Percentiles rank a stretch among this genome's conserved stretches.
These are phyloP conservation scores for Spicauda simplicius DNA, from an alignment of 2,888 invertebrate species.

Conservation along the genomic window DNA sequence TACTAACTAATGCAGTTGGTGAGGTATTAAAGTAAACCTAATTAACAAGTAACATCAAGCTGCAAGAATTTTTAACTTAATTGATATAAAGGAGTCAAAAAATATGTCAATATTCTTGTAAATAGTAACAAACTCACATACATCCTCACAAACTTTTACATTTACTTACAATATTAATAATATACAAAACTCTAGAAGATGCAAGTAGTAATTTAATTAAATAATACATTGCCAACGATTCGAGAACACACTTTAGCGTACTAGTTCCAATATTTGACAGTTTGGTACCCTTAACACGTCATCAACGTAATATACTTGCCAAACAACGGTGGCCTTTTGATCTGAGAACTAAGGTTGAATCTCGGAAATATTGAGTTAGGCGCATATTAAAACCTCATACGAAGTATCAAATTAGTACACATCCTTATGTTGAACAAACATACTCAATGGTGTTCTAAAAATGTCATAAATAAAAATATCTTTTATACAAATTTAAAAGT, in stretches of 20 bases:
- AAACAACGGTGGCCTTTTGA: slow-evolving; percentile 11
- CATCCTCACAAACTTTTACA: too few relatives aligned
- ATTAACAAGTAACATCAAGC: too few relatives aligned
- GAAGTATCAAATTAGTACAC: background rate
- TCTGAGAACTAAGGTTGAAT: background rate
- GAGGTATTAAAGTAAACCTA: too few relatives aligned
- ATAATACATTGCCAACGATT: slow-evolving; percentile 18
- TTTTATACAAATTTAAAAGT: too few relatives aligned
- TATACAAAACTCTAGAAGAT: background rate
- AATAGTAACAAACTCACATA: too few relatives aligned
- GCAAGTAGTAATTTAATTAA: background rate
- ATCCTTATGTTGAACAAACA: background rate
- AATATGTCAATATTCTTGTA: too few relatives aligned
- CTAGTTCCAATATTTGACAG: slow-evolving; percentile 21
- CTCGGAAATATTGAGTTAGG: background rate
- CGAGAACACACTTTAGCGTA: slow-evolving; percentile 7
- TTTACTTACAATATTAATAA: too few relatives aligned
- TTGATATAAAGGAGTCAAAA: too few relatives aligned
- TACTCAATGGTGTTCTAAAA: too few relatives aligned
- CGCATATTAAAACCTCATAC: background rate
- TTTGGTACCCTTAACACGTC: slow-evolving; percentile 17
- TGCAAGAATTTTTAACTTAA: too few relatives aligned
- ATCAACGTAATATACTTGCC: slow-evolving; percentile 2
- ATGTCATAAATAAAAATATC: too few relatives aligned
- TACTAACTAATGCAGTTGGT: too few relatives aligned